Percentiles rank a stretch among this genome's conserved stretches.
phyloP scores from a whole-genome alignment of 1,140 invertebrate genomes.

The Scylla paramamosain region DNA sequence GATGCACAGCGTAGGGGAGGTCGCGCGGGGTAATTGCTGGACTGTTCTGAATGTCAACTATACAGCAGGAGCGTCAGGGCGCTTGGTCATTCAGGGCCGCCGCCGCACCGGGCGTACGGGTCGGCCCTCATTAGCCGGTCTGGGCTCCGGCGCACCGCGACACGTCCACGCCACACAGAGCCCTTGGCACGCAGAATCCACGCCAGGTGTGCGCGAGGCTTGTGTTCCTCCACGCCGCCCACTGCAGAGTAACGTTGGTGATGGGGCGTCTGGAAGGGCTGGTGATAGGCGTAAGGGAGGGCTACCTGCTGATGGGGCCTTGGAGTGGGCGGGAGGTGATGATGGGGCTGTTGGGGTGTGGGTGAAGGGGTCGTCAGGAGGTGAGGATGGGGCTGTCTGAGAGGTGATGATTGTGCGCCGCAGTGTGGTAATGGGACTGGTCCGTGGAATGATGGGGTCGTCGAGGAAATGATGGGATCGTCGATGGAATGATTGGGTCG shows the following conservation, averaged over 20 bases:
- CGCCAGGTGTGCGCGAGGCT: no score
- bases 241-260: no score
- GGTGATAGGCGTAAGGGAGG: not conserved
- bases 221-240: no score
- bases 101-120: not conserved
- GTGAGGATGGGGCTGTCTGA: not conserved
- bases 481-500: not conserved
- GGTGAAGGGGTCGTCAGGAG: not conserved
- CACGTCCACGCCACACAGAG: constrained; percentile 9
- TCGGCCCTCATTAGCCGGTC: not conserved
- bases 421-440: not conserved
- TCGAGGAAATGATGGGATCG: not conserved
- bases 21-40: constrained; percentile 12
- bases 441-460: not conserved
- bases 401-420: not conserved
- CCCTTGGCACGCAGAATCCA: not conserved
- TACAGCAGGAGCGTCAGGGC: not conserved
- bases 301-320: no score
- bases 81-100: not conserved
- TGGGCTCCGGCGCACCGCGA: not conserved
- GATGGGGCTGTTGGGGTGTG: not conserved
- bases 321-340: not conserved
- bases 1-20: not conserved
- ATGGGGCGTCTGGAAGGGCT: no score
- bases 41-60: not conserved